These are phyloP conservation scores for Calcarius ornatus DNA, from an alignment of 2,113 vertebrate species.

Conservation along the genomic window DNA sequence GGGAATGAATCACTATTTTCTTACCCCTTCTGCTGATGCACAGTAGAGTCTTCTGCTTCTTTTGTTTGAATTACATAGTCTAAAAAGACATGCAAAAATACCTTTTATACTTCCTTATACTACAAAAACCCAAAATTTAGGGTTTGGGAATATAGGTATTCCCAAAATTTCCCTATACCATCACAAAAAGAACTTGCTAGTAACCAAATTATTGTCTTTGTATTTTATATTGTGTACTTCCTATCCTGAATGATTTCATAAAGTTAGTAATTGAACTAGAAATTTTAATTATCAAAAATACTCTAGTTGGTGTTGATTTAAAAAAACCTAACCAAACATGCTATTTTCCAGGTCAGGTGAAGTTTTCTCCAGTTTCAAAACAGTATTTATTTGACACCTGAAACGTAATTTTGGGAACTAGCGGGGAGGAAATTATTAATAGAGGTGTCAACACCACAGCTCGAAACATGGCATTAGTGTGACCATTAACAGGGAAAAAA, in stretches of 20 bases:
- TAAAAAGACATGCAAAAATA: background rate
- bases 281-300: background rate
- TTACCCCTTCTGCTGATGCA: background rate
- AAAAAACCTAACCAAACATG: background rate
- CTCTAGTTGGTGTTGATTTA: accelerated
- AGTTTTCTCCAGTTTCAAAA: background rate
- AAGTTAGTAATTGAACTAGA: background rate
- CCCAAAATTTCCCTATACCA: background rate
- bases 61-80: background rate
- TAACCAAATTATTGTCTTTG: background rate
- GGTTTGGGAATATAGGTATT: no score
- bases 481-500: background rate
- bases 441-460: background rate
- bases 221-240: background rate
- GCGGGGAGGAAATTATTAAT: background rate
- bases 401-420: background rate
- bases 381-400: background rate
- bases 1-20: background rate
- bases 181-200: background rate
- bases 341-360: background rate
- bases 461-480: background rate
- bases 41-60: background rate
- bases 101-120: background rate
- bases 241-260: background rate
- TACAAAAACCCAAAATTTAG: accelerated